Base-by-base conservation (phyloP, 2,797 vertebrate species). In the Sebastiscus tertius region DNA sequence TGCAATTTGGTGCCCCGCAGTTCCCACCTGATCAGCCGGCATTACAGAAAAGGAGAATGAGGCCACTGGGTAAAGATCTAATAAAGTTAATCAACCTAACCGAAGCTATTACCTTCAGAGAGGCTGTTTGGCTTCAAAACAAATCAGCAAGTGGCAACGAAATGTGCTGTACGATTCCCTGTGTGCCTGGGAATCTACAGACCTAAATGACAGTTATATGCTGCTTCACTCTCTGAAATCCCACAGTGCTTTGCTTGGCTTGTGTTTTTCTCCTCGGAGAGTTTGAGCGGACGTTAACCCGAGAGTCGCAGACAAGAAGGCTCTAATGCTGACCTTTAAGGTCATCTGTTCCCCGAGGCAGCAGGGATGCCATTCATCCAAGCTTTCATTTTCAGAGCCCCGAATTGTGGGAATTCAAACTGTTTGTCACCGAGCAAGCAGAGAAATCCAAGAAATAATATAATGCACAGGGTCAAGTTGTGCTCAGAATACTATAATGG, bases 61-160 rank as follows among this genome's bases (percentile, higher is more conserved):
- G 79, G 66, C 88, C 79, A 75, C 54, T 74, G 84, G 87, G 88
- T 83, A 81, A 87, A 82, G 82, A 87, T 89, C 64, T 75, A 90
- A 90, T 89, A 84, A 88, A 86, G 75, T 82, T 83, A 85, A 87
- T 88, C 83, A 87, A 84, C 74, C 84, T 52, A 14, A 70, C 39
- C 14, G 62, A 85, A 31, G 75, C 79, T 46, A 84, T 87, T 89
- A 88, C 80, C 75, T 80, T 84, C 67, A 80, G 69, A 80, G 26
- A 52, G 33, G 73, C 49, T 60, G 52, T 73, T 82, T 79, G 59
- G 42, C 67, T 87, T 79, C 56, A 79, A 71, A 90, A 83, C 83
- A 83, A 78, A 81, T 85, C 71, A 62, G n/a, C 24, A 77, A 86
- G 56, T 64, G 31, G 72, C 70, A 59, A 80, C 31, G 79, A 72